Base-by-base conservation (phyloP, 2,797 vertebrate species). In the Astyanax mexicanus region DNA sequence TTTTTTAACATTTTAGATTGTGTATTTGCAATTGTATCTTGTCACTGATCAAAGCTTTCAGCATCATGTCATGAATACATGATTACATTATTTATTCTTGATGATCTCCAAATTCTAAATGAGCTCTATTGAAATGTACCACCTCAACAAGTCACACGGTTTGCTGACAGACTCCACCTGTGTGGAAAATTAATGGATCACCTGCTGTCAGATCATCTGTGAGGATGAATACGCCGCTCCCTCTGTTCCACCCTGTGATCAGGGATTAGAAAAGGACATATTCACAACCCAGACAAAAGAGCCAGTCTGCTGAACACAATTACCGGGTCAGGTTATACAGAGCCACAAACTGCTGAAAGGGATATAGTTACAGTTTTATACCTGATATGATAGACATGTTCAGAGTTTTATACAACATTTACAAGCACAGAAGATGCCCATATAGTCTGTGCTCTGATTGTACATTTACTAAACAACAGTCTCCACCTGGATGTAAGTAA, bases 141-240 rank as follows among this genome's bases (percentile, higher is more conserved):
- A 49, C 45, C 19, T 40, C 38, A 64, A 64, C 60, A 40, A 42
- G 47, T 3, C 51, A 45, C 47, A 42, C 25, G 11, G 52, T 52
- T 52, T 73, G 32, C 32, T 64, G 45, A 52, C 61, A 32, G n/a
- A 15, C 7, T 54, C 49, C 37, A 32, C 47, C 19, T 44, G 38
- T 32, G 13, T 35, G 38, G 38, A 23, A 47, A 32, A 74, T 62
- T 17, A 64, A 32, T 66, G 11, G n/a, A 32, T 55, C 7, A 19
- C 60, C 21, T 42, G 35, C 21, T 44, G 49, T 65, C 61, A 65
- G 29, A 40, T 73, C 37, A 73, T 42, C 61, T 62, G 64, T 35
- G 37, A 55, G n/a, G 32, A 52, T 38, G 32, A 73, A 64, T n/a
- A 49, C 35, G 42, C 35, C 17, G 65, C 37, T 10, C 25, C 7